phyloP scores from a whole-genome alignment of 1,140 invertebrate genomes.

The Pseudachorutes palmiensis region DNA sequence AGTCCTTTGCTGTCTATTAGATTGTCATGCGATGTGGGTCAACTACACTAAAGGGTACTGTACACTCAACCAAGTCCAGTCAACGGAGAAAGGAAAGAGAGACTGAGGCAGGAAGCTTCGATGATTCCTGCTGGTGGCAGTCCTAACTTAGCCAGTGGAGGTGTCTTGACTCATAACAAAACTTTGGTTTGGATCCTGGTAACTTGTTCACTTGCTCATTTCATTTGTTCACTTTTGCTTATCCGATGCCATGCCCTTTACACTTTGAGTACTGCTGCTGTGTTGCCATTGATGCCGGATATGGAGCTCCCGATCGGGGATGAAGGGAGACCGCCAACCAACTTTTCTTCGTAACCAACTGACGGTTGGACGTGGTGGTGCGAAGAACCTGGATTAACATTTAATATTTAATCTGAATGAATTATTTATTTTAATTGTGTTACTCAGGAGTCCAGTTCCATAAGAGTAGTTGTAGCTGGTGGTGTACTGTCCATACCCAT shows the following conservation, averaged over 20 bases:
- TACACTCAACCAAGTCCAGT: too few relatives aligned
- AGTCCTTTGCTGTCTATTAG: too few relatives aligned
- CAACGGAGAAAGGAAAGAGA: too few relatives aligned
- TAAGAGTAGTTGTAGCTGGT: slow-evolving; percentile 31
- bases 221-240: not conserved
- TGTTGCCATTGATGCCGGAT: slow-evolving; percentile 14
- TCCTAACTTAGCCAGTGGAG: too few relatives aligned
- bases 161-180: not conserved
- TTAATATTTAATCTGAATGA: not conserved
- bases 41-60: too few relatives aligned
- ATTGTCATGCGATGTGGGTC: too few relatives aligned
- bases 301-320: slow-evolving; percentile 12
- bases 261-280: slow-evolving; percentile 17
- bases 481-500: slow-evolving; percentile 23
- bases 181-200: slow-evolving; percentile 19
- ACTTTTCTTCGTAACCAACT: slow-evolving; percentile 11
- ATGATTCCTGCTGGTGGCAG: too few relatives aligned
- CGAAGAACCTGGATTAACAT: slow-evolving; percentile 7
- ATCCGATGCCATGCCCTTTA: not conserved
- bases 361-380: slow-evolving; percentile 9
- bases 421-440: slow-evolving; percentile 4
- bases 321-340: not conserved
- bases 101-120: too few relatives aligned
- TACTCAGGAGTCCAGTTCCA: slow-evolving; percentile 33
- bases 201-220: not conserved